These are phyloP conservation scores for Ommatoiulus sabulosus DNA, from an alignment of 2,888 invertebrate genomes.

Conservation along the genomic window DNA sequence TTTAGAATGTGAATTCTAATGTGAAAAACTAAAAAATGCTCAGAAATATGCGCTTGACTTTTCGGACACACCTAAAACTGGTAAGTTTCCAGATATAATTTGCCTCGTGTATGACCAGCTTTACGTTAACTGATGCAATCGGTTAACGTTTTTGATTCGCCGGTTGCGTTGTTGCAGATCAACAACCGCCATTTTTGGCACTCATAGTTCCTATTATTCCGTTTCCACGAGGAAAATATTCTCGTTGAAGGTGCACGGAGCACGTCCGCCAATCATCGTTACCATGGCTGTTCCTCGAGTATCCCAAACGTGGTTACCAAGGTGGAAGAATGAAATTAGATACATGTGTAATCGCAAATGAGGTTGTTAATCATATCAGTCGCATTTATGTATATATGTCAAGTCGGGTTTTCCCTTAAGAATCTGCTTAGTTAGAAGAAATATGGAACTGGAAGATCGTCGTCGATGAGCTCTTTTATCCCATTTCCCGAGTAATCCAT, in stretches of 20 bases:
- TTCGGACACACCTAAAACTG: too few relatives aligned
- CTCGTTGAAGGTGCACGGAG: background rate
- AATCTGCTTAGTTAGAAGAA: background rate
- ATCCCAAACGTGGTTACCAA: background rate
- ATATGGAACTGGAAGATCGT: background rate
- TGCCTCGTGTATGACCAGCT: too few relatives aligned
- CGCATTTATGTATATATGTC: background rate
- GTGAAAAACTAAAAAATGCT: too few relatives aligned
- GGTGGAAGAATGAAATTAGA: slow-evolving; percentile 38
- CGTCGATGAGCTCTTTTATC: background rate
- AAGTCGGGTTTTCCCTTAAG: background rate
- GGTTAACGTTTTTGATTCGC: too few relatives aligned
- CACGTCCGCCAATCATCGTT: slow-evolving; percentile 31
- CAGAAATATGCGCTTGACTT: too few relatives aligned
- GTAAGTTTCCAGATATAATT: too few relatives aligned
- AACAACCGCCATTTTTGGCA: too few relatives aligned
- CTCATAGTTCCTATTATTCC: background rate
- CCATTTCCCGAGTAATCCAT: slow-evolving; percentile 9
- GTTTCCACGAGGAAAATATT: background rate
- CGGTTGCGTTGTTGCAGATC: too few relatives aligned
- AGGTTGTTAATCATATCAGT: slow-evolving; percentile 24
- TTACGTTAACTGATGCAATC: too few relatives aligned
- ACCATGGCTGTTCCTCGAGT: background rate
- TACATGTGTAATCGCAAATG: slow-evolving; percentile 24
- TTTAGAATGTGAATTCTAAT: too few relatives aligned